Evolutionary conservation across 2,113 vertebrate species (phyloP).

Genomic region (Oriolus oriolus): DNA sequence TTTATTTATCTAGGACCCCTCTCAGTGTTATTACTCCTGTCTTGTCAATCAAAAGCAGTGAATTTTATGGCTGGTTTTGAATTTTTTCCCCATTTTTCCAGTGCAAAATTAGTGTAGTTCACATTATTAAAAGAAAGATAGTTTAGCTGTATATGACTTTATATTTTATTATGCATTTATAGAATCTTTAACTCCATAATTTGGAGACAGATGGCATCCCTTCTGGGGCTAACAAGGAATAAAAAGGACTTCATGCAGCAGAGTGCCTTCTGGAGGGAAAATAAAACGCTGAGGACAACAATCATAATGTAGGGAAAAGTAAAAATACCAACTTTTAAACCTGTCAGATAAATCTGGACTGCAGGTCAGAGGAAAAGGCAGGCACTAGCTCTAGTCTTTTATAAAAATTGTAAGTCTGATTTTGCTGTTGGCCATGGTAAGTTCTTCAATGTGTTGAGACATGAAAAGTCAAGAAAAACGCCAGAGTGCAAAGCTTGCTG

Average conservation of each 20-base stretch:
- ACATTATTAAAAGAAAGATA: background rate
- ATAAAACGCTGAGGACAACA: background rate
- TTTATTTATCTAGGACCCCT: background rate
- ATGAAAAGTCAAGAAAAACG: constrained; percentile 50
- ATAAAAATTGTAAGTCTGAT: constrained; percentile 20
- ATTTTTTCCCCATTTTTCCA: background rate
- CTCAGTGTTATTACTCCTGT: background rate
- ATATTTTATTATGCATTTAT: background rate
- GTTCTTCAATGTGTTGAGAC: constrained; percentile 43
- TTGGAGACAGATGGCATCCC: background rate
- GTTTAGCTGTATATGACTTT: background rate
- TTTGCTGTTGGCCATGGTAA: constrained; percentile 42
- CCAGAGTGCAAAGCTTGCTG: constrained; percentile 50
- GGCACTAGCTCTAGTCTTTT: background rate
- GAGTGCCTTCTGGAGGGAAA: background rate
- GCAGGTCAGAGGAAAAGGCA: background rate
- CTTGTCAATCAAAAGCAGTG: background rate
- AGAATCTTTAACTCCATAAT: background rate
- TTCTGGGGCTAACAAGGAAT: background rate
- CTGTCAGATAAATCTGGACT: background rate
- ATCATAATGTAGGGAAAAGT: background rate
- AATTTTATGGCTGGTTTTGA: background rate
- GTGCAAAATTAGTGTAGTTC: background rate
- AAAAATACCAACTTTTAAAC: background rate
- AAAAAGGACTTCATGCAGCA: background rate